phyloP scores from a whole-genome alignment of 2,797 vertebrate genomes.

The Paramormyrops hopkinsi region DNA sequence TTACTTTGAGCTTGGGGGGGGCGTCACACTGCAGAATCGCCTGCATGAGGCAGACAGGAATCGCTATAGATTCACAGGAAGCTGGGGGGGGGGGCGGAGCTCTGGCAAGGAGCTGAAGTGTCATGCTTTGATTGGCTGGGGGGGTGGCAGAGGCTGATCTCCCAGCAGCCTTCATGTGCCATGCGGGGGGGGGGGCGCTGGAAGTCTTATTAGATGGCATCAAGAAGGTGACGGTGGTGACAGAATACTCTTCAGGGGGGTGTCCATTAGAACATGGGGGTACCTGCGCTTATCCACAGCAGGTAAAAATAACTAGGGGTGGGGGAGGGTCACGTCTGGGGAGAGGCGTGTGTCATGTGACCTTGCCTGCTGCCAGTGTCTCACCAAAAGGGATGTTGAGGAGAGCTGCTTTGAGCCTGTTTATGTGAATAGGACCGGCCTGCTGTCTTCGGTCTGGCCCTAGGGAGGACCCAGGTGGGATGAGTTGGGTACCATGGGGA shows the following conservation, averaged over 20 bases:
- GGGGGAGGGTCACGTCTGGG: background rate
- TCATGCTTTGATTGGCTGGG: background rate
- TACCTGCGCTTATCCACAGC: conserved; percentile 30
- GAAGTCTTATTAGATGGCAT: conserved; percentile 20
- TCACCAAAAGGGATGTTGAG: background rate
- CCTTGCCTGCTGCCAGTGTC: background rate
- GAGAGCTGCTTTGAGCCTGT: background rate
- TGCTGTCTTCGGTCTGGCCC: background rate
- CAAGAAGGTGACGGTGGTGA: conserved; percentile 5
- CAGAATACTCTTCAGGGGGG: conserved; percentile 17
- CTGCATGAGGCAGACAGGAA: background rate
- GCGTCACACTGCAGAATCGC: background rate
- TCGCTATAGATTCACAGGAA: background rate
- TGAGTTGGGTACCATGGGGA: background rate
- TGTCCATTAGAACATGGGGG: conserved; percentile 30
- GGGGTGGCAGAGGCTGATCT: background rate
- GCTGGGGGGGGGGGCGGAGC: background rate
- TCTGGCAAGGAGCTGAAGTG: background rate
- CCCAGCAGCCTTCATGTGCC: background rate
- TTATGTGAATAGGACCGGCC: background rate
- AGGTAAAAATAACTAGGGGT: conserved; percentile 46
- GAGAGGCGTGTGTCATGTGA: background rate
- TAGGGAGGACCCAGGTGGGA: background rate
- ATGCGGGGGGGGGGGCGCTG: too few species aligned
- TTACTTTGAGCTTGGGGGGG: background rate